Evolutionary conservation across 2,113 vertebrate genomes (phyloP).

Genomic region (Girardinichthys multiradiatus): DNA sequence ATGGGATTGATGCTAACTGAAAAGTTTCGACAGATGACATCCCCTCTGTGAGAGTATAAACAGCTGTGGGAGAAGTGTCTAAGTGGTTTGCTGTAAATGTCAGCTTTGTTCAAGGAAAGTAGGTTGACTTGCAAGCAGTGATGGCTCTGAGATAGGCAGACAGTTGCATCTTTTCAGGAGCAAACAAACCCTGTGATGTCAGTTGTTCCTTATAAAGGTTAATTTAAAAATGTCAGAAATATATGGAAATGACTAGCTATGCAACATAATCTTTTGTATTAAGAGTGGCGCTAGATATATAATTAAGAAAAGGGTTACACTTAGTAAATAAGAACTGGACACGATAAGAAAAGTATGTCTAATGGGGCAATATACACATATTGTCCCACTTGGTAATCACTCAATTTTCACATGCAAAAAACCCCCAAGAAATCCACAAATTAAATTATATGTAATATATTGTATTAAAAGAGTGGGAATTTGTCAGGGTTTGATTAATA

Average conservation of each 20-base stretch:
- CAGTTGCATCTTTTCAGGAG: constrained; percentile 35
- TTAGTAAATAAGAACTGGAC: too few species aligned
- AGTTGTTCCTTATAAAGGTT: background rate
- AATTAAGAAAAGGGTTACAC: too few species aligned
- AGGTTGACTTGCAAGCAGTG: constrained; percentile 47
- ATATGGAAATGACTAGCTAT: background rate
- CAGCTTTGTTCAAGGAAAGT: constrained; percentile 57
- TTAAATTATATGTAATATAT: too few species aligned
- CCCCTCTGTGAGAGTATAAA: constrained; percentile 52
- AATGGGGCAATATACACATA: too few species aligned
- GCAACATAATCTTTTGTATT: background rate
- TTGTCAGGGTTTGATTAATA: too few species aligned
- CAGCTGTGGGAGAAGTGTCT: constrained; percentile 52
- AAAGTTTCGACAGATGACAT: constrained; percentile 45
- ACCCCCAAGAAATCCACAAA: too few species aligned
- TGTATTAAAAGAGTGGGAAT: too few species aligned
- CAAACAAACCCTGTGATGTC: background rate
- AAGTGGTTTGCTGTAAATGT: constrained; percentile 57
- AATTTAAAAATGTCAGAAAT: background rate
- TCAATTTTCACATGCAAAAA: too few species aligned
- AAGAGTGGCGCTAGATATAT: background rate
- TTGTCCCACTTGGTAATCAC: too few species aligned
- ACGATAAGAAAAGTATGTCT: too few species aligned
- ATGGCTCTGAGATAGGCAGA: constrained; percentile 25
- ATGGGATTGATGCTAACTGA: constrained; percentile 24